A percentile compares a stretch with the other conserved stretches of the same genome.
Conservation (phyloP, 1,140 invertebrate species). For the Dendrolimus punctatus region DNA sequence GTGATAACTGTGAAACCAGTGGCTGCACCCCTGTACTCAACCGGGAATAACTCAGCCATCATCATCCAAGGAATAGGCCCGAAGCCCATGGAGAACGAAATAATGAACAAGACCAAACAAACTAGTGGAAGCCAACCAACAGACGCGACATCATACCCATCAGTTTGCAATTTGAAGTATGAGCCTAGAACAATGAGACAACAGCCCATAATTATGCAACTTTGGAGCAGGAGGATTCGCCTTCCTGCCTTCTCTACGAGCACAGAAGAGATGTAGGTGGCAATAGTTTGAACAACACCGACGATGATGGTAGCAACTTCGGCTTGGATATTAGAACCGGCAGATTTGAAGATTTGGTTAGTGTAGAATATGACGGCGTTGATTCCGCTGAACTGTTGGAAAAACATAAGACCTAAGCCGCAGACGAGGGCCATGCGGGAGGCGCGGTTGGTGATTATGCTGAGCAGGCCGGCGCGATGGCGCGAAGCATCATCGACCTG, state of each 20-base stretch:
- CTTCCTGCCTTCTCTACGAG: conserved; percentile 86
- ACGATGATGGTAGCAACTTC: conserved; percentile 83
- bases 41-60: conserved; percentile 84
- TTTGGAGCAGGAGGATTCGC: conserved; percentile 83
- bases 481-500: conserved; percentile 64
- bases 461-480: conserved; percentile 67
- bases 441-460: conserved; percentile 73
- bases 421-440: conserved; percentile 81
- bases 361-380: conserved; percentile 93
- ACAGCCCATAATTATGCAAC: conserved; percentile 78
- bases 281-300: conserved; percentile 83
- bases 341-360: conserved; percentile 80
- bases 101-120: conserved; percentile 76
- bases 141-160: conserved; percentile 56
- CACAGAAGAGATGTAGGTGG: conserved; percentile 77
- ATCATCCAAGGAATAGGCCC: conserved; percentile 91
- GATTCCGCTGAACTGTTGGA: conserved; percentile 88
- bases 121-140: conserved; percentile 82
- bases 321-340: conserved; percentile 79
- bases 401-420: conserved; percentile 83
- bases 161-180: conserved; percentile 77
- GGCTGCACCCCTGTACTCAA: conserved; percentile 85
- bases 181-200: conserved; percentile 78
- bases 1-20: conserved; percentile 82
- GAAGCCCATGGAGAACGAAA: conserved; percentile 77